Evolutionary conservation across 2,888 invertebrate genomes (phyloP).

Genomic region (Machimus rusticus): DNA sequence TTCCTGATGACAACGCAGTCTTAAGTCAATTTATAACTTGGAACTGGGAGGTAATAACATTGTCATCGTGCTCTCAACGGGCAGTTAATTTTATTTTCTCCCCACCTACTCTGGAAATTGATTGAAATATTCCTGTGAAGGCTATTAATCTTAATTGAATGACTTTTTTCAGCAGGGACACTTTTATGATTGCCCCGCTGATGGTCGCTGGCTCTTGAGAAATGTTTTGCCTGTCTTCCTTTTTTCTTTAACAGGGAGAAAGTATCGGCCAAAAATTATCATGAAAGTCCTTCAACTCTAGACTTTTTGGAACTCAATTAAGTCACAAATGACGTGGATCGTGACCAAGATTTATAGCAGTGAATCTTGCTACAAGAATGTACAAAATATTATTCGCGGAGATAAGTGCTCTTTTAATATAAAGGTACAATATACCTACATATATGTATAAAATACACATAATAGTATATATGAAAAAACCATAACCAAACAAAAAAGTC

Average conservation of each 20-base stretch:
- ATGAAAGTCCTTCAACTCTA: background rate
- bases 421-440: too few relatives aligned
- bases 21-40: conserved; percentile 16
- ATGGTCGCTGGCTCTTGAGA: background rate
- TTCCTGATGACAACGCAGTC: background rate
- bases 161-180: conserved; percentile 38
- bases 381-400: background rate
- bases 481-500: background rate
- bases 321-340: background rate
- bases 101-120: conserved; percentile 44
- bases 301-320: background rate
- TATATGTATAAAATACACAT: background rate
- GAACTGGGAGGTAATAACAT: background rate
- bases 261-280: background rate
- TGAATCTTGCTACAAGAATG: background rate
- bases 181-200: conserved; percentile 27
- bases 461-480: too few relatives aligned
- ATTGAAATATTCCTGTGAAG: conserved; percentile 51
- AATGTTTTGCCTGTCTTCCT: background rate
- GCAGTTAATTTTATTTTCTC: conserved; percentile 33
- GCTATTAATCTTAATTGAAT: conserved; percentile 52
- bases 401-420: background rate
- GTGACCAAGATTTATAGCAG: background rate
- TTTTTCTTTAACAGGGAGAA: background rate
- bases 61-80: conserved; percentile 20